phyloP scores from a whole-genome alignment of 2,888 invertebrate genomes.

The Cartodere bifasciata region DNA sequence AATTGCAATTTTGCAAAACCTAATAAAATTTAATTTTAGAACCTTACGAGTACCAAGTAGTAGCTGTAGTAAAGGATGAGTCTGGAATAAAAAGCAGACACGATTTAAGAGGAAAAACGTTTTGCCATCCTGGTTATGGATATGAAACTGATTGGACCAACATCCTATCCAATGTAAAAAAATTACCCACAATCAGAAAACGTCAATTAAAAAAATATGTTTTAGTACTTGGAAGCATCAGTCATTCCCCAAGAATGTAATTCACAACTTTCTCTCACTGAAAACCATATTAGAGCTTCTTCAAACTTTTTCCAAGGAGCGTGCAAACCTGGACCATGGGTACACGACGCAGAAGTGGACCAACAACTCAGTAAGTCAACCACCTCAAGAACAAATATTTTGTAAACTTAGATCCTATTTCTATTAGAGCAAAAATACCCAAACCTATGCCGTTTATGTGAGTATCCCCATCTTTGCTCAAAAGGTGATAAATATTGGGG shows the following conservation, averaged over 20 bases:
- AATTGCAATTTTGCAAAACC: too few species aligned
- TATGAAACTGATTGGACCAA: slow-evolving; percentile 61
- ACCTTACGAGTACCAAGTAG: slow-evolving; percentile 47
- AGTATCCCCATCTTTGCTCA: slow-evolving; percentile 46
- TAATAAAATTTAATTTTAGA: too few species aligned
- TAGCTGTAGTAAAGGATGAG: slow-evolving; percentile 50
- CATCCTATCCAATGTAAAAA: slow-evolving; percentile 57
- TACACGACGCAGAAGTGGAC: slow-evolving; percentile 51
- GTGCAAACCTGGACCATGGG: slow-evolving; percentile 82
- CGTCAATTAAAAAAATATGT: slow-evolving; percentile 13
- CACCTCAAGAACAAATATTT: too few species aligned
- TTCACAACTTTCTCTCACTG: slow-evolving; percentile 50
- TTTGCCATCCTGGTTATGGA: slow-evolving; percentile 76
- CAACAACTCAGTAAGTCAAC: slow-evolving; percentile 50
- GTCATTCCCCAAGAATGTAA: slow-evolving; percentile 62
- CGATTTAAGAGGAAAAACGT: slow-evolving; percentile 52
- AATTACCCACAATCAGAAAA: background rate
- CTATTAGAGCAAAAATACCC: slow-evolving; percentile 48
- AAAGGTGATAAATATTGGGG: slow-evolving; percentile 71
- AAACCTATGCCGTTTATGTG: slow-evolving; percentile 61
- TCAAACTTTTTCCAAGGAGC: slow-evolving; percentile 64
- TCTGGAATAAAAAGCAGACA: slow-evolving; percentile 46
- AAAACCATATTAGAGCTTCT: slow-evolving; percentile 63
- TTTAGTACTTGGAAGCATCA: slow-evolving; percentile 61
- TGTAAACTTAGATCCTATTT: too few species aligned